A percentile compares a stretch with the other conserved stretches of the same genome.
Conservation (phyloP, 2,797 vertebrate species). For the Acanthurus leucopareius region DNA sequence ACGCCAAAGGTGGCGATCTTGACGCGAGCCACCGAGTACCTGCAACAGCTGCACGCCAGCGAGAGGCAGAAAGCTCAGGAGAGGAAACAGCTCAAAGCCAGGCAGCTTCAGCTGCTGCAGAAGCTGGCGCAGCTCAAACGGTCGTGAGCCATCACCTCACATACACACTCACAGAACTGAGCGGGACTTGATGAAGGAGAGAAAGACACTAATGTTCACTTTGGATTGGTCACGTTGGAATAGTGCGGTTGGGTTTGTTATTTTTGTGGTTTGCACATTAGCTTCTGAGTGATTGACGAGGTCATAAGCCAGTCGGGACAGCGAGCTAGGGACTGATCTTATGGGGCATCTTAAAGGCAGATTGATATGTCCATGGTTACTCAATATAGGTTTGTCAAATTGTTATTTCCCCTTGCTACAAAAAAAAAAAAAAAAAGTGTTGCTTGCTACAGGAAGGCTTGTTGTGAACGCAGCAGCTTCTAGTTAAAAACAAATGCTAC, state of each 20-base stretch:
- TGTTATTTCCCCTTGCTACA: slow-evolving; percentile 31
- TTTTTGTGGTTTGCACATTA: slow-evolving; percentile 86
- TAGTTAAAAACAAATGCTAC: slow-evolving; percentile 54
- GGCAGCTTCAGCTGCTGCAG: slow-evolving; percentile 91
- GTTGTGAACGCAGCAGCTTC: slow-evolving; percentile 42
- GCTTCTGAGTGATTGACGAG: slow-evolving; percentile 76
- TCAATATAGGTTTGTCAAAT: slow-evolving; percentile 54
- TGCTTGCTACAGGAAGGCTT: slow-evolving; percentile 36
- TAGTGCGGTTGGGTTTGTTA: slow-evolving; percentile 64
- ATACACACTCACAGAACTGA: slow-evolving; percentile 44
- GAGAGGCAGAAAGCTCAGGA: slow-evolving; percentile 90
- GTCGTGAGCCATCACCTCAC: slow-evolving; percentile 68
- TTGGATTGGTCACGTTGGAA: slow-evolving; percentile 72
- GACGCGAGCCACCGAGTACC: slow-evolving; percentile 91
- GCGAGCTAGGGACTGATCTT: slow-evolving; percentile 57
- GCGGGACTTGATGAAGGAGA: slow-evolving; percentile 65
- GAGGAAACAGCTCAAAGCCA: slow-evolving; percentile 90
- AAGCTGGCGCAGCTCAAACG: slow-evolving; percentile 91
- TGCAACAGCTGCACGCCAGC: slow-evolving; percentile 87
- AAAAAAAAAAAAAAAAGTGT: slow-evolving; percentile 15
- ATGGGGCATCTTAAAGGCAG: slow-evolving; percentile 41
- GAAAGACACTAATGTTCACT: slow-evolving; percentile 76
- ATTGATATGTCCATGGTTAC: slow-evolving; percentile 46
- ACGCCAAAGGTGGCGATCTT: slow-evolving; percentile 94
- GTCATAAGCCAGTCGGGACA: slow-evolving; percentile 58